These are phyloP conservation scores for Hyposoter dolosus DNA, from an alignment of 2,888 invertebrate genomes.

Conservation along the genomic window DNA sequence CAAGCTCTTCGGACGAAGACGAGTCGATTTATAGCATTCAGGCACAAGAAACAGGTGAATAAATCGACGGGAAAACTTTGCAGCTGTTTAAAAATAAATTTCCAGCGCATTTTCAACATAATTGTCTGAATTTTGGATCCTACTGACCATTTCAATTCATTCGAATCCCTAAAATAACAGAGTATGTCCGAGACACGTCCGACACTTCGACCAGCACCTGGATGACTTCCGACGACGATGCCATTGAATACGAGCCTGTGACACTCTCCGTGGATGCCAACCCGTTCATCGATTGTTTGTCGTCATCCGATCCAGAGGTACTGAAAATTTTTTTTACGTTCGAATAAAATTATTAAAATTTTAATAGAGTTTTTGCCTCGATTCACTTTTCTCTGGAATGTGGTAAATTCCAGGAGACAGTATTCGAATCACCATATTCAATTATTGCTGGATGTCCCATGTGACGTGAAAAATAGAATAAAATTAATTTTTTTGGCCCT, in stretches of 20 bases:
- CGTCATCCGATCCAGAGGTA: slow-evolving; percentile 80
- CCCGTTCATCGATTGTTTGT: slow-evolving; percentile 70
- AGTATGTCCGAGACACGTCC: slow-evolving; percentile 78
- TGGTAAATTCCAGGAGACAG: background rate
- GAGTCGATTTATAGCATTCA: slow-evolving; percentile 89
- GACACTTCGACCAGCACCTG: slow-evolving; percentile 77
- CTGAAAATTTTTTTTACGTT: background rate
- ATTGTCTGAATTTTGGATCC: background rate
- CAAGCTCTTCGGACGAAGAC: slow-evolving; percentile 81
- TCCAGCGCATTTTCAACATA: slow-evolving; percentile 15
- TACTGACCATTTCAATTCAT: background rate
- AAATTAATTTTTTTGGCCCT: too few species aligned
- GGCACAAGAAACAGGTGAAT: slow-evolving; percentile 87
- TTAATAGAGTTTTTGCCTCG: background rate
- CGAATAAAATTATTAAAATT: background rate
- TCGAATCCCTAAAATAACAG: slow-evolving; percentile 58
- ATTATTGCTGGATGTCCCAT: background rate
- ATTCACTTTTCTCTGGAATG: background rate
- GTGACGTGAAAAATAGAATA: background rate
- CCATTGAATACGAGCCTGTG: slow-evolving; percentile 77
- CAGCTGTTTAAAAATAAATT: background rate
- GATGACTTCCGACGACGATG: slow-evolving; percentile 70
- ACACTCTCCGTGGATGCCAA: slow-evolving; percentile 76
- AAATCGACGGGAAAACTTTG: slow-evolving; percentile 79
- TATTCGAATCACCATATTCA: background rate